Evolutionary conservation across 2,113 vertebrate species (phyloP).

Genomic region (Irena cyanogastra): DNA sequence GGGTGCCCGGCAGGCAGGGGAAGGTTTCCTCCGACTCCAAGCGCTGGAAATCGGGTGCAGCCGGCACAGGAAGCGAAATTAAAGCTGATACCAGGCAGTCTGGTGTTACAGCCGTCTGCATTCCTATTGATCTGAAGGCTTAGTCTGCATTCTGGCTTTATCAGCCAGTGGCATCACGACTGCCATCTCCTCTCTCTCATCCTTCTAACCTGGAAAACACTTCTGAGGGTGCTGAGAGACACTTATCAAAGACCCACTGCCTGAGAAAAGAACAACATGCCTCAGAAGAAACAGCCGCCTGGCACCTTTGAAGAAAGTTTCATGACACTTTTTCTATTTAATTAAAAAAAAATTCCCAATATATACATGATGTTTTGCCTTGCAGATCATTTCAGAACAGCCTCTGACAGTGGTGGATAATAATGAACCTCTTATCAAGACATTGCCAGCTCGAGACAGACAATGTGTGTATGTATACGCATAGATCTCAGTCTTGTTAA

Average conservation of each 20-base stretch:
- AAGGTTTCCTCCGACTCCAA: neutral
- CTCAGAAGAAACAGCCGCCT: slow-evolving; percentile 37
- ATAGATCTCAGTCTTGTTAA: slow-evolving; percentile 40
- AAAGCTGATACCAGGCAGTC: slow-evolving; percentile 55
- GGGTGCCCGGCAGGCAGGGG: neutral
- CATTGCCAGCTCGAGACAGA: slow-evolving; percentile 25
- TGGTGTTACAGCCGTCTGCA: slow-evolving; percentile 38
- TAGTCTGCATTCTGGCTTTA: slow-evolving; percentile 58
- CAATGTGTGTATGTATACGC: neutral
- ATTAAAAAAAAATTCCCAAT: slow-evolving; percentile 27
- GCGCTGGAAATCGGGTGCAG: neutral
- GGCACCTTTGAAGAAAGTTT: slow-evolving; percentile 57
- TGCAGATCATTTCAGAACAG: slow-evolving; percentile 12
- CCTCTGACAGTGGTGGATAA: slow-evolving; percentile 41
- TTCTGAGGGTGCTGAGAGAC: slow-evolving; percentile 37
- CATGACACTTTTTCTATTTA: slow-evolving; percentile 47
- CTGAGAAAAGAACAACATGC: slow-evolving; percentile 22
- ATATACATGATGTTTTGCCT: slow-evolving; percentile 14
- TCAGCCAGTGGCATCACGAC: slow-evolving; percentile 37
- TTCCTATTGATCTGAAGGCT: slow-evolving; percentile 54
- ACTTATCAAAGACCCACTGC: slow-evolving; percentile 32
- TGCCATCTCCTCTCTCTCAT: slow-evolving; percentile 29
- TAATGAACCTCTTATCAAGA: slow-evolving; percentile 59
- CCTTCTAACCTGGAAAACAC: slow-evolving; percentile 44
- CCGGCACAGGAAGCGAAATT: neutral